Percentiles rank a stretch among this genome's conserved stretches.
Evolutionary conservation across 2,797 vertebrate species (phyloP).

Genomic region (Phrynocephalus guinanensis): DNA sequence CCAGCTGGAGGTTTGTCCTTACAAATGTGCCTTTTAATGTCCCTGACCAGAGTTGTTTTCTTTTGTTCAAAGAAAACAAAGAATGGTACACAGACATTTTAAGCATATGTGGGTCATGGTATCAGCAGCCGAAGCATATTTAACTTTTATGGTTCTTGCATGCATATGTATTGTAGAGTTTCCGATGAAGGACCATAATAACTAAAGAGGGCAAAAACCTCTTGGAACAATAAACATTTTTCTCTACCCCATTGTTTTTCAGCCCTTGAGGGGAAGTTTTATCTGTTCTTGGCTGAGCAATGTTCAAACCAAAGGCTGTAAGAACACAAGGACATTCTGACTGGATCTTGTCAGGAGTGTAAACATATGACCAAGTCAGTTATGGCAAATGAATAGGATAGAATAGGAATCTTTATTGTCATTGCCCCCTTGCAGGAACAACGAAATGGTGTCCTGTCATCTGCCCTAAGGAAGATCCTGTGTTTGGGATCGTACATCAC

Average conservation of each 20-base stretch:
- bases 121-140: too few relatives aligned
- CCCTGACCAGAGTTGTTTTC: too few relatives aligned
- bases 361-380: background rate
- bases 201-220: background rate
- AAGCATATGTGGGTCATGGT: too few relatives aligned
- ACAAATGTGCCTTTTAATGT: too few relatives aligned
- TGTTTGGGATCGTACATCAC: too few relatives aligned
- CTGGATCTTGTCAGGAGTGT: background rate
- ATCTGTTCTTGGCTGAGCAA: background rate
- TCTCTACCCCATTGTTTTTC: background rate
- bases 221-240: background rate
- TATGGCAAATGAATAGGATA: too few relatives aligned
- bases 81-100: too few relatives aligned
- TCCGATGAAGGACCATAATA: background rate
- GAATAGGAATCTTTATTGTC: too few relatives aligned
- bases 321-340: background rate
- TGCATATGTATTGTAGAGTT: background rate
- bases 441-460: too few relatives aligned
- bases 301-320: background rate
- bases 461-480: background rate
- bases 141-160: background rate
- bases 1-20: too few relatives aligned
- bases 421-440: too few relatives aligned
- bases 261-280: background rate
- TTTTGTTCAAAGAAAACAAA: too few relatives aligned